Percentiles rank a stretch among this genome's conserved stretches.
phyloP scores from a whole-genome alignment of 2,113 vertebrate genomes.

The Polyodon spathula region DNA sequence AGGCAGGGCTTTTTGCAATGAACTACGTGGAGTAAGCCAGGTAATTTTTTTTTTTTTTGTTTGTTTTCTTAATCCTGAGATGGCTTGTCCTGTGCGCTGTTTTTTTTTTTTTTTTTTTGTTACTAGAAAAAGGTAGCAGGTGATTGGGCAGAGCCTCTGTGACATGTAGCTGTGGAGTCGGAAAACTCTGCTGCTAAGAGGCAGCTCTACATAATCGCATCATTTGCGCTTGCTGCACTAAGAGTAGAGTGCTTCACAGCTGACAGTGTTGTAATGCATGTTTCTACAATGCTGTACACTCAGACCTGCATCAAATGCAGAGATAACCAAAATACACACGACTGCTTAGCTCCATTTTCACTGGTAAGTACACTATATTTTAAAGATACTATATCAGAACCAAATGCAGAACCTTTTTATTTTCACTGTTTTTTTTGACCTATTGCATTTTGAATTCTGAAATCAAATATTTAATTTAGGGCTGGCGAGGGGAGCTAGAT shows the following conservation, averaged over 20 bases:
- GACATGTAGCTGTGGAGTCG: slow-evolving; percentile 37
- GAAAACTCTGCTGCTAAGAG: slow-evolving; percentile 34
- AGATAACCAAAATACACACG: slow-evolving; percentile 39
- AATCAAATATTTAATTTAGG: too few relatives aligned
- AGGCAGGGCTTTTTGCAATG: slow-evolving; percentile 30
- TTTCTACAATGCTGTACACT: slow-evolving; percentile 50
- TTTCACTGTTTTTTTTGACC: background rate
- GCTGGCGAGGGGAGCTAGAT: too few relatives aligned
- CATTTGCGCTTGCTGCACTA: slow-evolving; percentile 35
- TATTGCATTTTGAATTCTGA: background rate
- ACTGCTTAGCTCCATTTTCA: slow-evolving; percentile 32
- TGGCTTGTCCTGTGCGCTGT: slow-evolving; percentile 19
- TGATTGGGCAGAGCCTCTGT: slow-evolving; percentile 38
- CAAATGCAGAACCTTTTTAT: background rate
- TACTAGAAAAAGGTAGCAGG: slow-evolving; percentile 33
- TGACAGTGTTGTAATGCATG: slow-evolving; percentile 25
- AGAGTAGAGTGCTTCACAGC: slow-evolving; percentile 22
- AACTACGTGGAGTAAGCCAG: slow-evolving; percentile 29
- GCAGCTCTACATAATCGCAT: slow-evolving; percentile 41
- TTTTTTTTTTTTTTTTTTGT: slow-evolving; percentile 14
- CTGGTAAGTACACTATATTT: slow-evolving; percentile 39
- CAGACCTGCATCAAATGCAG: slow-evolving; percentile 45
- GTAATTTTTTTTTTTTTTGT: slow-evolving; percentile 24
- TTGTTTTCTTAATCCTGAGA: slow-evolving; percentile 6
- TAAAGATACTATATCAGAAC: background rate